Evolutionary conservation across 2,113 vertebrate species (phyloP), one percentile per base, ranked within the genome.

Genomic region (Acanthisitta chloris): DNA sequence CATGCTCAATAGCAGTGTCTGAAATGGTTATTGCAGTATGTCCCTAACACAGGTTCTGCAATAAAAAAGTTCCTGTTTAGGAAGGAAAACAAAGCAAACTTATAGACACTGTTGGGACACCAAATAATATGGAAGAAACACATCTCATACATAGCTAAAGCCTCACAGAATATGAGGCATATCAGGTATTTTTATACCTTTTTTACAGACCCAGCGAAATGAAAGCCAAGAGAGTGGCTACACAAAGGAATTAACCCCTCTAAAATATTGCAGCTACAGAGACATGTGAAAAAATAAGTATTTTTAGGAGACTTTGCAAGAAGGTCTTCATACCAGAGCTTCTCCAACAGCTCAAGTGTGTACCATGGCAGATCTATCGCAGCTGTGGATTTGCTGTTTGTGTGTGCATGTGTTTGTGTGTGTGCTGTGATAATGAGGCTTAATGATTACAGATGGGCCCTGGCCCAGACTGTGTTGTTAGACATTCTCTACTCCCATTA

Each of bases 321-420:
- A 43, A 51, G 40, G 4, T 70, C 10, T 66, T 62, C 48, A 28
- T 9, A 34, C 4, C 34, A 57, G 38, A 73, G 24, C 34, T 61
- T 61, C 54, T 86, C 67, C 61, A 79, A 31, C 28, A 78, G 46
- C 25, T 62, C n/a, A 73, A 42, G 38, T 25, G 24, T 66, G 33
- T 4, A 43, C 46, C 14, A 17, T 1, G 6, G 62, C 18, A 36
- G 43, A 29, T 78, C 25, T 24, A 55, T 9, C 38, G 54, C 71
- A 61, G 58, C 12, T 67, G 43, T 31, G 28, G 36, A 31, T 54
- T 67, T 81, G 45, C n/a, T n/a, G 21, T 14, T 57, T 23, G 14
- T 17, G 14, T 2, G 0, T 4, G 13, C 48, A 57, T 0, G 0
- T 13, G 6, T 40, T 23, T 45, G 48, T 10, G 0, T 17, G 23